Conservation (phyloP, 2,888 invertebrate genomes). For the Oxycera nigricornis region DNA sequence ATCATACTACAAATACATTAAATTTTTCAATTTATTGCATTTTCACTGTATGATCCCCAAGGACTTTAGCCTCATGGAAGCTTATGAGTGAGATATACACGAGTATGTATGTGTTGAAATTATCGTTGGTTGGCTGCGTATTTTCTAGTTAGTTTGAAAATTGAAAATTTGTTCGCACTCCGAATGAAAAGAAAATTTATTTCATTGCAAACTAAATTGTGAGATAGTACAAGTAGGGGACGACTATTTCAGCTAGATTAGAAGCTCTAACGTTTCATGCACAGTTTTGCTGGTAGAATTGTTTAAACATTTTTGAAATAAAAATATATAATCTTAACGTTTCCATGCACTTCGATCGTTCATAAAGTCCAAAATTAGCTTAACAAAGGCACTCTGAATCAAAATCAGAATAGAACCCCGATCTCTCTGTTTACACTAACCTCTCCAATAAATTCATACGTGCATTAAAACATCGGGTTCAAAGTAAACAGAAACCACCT, state of each 20-base stretch:
- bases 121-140: conserved; percentile 5
- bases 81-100: background rate
- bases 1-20: conserved; percentile 18
- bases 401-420: too few relatives aligned
- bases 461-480: too few relatives aligned
- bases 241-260: background rate
- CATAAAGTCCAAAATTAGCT: too few relatives aligned
- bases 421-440: too few relatives aligned
- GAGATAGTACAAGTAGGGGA: background rate
- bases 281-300: too few relatives aligned
- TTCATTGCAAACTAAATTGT: background rate
- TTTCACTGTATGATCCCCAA: conserved; percentile 9
- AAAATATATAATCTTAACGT: too few relatives aligned
- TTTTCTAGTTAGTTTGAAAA: conserved; percentile 17
- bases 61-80: background rate
- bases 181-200: background rate
- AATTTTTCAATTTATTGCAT: conserved; percentile 29
- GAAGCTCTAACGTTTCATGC: background rate
- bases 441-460: too few relatives aligned
- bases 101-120: background rate
- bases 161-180: background rate
- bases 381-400: too few relatives aligned
- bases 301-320: too few relatives aligned
- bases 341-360: too few relatives aligned
- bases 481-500: too few relatives aligned